phyloP scores from a whole-genome alignment of 2,113 vertebrate species.

The Engystomops pustulosus region DNA sequence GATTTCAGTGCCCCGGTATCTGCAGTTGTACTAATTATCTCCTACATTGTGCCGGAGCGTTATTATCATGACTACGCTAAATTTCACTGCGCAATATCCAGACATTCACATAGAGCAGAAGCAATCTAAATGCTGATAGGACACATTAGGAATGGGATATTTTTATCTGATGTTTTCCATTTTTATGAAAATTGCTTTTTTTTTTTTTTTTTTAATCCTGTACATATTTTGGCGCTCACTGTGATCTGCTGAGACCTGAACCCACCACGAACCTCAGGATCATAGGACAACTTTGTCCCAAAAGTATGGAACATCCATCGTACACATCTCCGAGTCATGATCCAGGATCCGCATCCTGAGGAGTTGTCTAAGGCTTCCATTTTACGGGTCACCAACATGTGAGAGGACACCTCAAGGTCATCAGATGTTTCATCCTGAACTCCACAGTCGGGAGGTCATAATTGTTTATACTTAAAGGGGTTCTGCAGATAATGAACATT shows the following conservation, averaged over 20 bases:
- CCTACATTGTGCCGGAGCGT: background rate
- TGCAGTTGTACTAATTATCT: constrained; percentile 30
- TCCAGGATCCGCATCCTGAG: too few relatives aligned
- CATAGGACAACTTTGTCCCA: background rate
- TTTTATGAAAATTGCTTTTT: constrained; percentile 25
- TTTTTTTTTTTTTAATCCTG: background rate
- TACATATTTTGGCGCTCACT: background rate
- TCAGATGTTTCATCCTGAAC: too few relatives aligned
- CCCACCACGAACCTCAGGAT: background rate
- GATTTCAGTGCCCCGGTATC: background rate
- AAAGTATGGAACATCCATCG: too few relatives aligned
- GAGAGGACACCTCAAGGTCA: too few relatives aligned
- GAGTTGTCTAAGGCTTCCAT: too few relatives aligned
- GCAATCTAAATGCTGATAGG: constrained; percentile 42
- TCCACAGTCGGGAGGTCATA: too few relatives aligned
- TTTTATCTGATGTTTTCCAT: background rate
- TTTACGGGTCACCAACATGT: too few relatives aligned
- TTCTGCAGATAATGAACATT: too few relatives aligned
- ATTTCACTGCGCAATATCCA: background rate
- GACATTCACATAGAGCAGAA: background rate
- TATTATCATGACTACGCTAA: constrained; percentile 1
- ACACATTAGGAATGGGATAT: constrained; percentile 13
- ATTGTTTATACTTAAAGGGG: too few relatives aligned
- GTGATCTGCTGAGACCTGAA: background rate
- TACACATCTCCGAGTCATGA: too few relatives aligned